phyloP scores from a whole-genome alignment of 2,113 vertebrate species.

The Balaeniceps rex region DNA sequence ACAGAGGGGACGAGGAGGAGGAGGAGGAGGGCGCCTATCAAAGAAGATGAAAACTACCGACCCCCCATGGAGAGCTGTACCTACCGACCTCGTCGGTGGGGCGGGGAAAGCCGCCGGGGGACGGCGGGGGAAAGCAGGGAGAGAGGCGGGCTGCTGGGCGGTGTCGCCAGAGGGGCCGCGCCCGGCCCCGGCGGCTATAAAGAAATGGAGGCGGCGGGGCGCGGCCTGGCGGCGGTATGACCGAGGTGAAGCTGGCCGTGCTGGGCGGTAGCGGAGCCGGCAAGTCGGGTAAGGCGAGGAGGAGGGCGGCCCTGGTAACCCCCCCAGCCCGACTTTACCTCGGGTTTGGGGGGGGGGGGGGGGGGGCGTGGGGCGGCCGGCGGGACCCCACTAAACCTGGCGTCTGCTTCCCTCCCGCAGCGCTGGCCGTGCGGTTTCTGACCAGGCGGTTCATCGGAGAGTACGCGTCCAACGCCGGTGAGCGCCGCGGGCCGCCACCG shows the following conservation, averaged over 20 bases:
- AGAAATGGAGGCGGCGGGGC: background rate
- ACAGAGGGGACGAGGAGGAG: too few relatives aligned
- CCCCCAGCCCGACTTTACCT: too few relatives aligned
- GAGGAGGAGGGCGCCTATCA: too few relatives aligned
- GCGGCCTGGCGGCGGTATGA: conserved; percentile 40
- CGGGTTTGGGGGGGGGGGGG: too few relatives aligned
- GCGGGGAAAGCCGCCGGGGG: background rate
- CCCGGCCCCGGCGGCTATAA: background rate
- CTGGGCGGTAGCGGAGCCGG: conserved; percentile 81
- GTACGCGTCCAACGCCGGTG: conserved; percentile 84
- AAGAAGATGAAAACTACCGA: too few relatives aligned
- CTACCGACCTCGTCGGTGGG: background rate
- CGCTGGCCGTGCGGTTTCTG: conserved; percentile 84
- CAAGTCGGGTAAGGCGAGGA: conserved; percentile 77
- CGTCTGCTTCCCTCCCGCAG: conserved; percentile 57
- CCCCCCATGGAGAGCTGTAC: background rate
- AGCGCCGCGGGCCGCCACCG: background rate
- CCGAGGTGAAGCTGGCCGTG: conserved; percentile 79
- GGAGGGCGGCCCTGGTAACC: too few relatives aligned
- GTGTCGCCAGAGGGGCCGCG: background rate
- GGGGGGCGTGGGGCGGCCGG: too few relatives aligned
- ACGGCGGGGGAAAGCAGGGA: background rate
- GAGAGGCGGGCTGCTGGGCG: background rate
- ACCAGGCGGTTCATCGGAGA: conserved; percentile 84
- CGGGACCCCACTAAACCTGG: background rate